Base-by-base conservation (phyloP, 2,888 invertebrate genomes). In the Drosophila peninsularis region DNA sequence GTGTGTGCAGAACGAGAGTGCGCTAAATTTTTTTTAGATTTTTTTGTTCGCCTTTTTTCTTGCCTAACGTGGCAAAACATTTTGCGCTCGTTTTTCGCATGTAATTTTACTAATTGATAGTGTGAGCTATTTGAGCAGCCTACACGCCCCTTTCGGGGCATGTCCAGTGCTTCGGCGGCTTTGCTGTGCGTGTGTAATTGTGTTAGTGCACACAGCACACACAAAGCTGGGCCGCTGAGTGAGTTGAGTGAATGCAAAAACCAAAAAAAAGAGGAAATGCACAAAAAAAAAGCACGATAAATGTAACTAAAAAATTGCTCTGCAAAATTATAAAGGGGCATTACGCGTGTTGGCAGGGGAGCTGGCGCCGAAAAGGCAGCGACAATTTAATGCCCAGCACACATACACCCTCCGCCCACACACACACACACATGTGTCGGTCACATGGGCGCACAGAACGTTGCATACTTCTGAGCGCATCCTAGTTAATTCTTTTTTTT, bases 81-180 rank as follows among this genome's bases (percentile, higher is more conserved):
- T 82, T 86, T 89, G 64, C 84, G 71, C 77, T 75, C 68, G 77
- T 73, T 89, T 78, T 74, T 81, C 75, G 78, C 88, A 70, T 89
- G 82, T 88, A 87, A 89, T 89, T 80, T 84, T 57, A 73, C 82
- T 88, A 85, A 85, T 88, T 85, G 88, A 89, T 89, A 87, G 85
- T 85, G 88, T 89, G 89, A 84, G 85, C 77, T 62, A 60, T 75
- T 78, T 78, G 55, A 58, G 34, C 45, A 27, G 24, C 30, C 52
- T 32, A 27, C n/a, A 27, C 19, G 11, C 27, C 37, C 4, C 19
- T 44, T 30, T 11, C 52, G 11, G 13, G 68, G 67, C 55, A 54
- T 75, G 62, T 53, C 69, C 68, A 53, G 45, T 34, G 67, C 58
- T 37, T 54, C 64, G 10, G 62, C 56, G 52, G 62, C 68, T 83